Base-by-base conservation (phyloP, 2,888 invertebrate species). In the Argyra leucocephala region DNA sequence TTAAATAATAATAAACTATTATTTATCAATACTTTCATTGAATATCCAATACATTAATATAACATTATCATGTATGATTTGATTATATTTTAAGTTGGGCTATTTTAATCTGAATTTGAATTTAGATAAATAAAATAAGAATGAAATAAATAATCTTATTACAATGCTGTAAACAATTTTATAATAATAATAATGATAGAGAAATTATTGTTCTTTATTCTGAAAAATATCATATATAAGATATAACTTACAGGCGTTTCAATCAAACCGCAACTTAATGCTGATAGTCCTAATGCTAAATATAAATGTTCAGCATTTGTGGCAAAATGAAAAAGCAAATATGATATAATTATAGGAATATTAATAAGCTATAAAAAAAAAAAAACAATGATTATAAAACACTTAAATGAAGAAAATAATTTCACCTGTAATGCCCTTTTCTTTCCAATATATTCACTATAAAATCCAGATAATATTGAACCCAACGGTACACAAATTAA, bases 401-500 rank as follows among this genome's bases (percentile, higher is more conserved):
- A 26, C 15, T 57, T 57, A 57, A n/a, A n/a, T 7, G 12, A n/a
- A 15, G 15, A n/a, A 15, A n/a, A n/a, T 57, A 7, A 7, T 21
- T 21, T 4, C 70, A 79, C 76, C 77, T 89, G 88, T 91, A 92
- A 92, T 7, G 90, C 85, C 68, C 83, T 82, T 67, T 86, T 84
- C 63, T 91, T 83, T 0, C 91, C 91, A 63, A 90, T 75, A 0
- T 86, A 85, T 64, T 89, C 84, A 0, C 90, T 89, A 12, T 89
- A 78, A 7, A 84, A 76, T 0, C 91, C 91, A 0, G 91, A 91
- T 63, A 88, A 76, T 9, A 90, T 80, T 71, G 91, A 90, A 2
- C 92, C 92, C 64, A 91, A 68, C 0, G 92, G 91, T 21, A 92
- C 91, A 70, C 88, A 85, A 69, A 91, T 89, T 68, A 90, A 80